phyloP scores from a whole-genome alignment of 2,888 invertebrate genomes.

The Trissoscelio sp. region DNA sequence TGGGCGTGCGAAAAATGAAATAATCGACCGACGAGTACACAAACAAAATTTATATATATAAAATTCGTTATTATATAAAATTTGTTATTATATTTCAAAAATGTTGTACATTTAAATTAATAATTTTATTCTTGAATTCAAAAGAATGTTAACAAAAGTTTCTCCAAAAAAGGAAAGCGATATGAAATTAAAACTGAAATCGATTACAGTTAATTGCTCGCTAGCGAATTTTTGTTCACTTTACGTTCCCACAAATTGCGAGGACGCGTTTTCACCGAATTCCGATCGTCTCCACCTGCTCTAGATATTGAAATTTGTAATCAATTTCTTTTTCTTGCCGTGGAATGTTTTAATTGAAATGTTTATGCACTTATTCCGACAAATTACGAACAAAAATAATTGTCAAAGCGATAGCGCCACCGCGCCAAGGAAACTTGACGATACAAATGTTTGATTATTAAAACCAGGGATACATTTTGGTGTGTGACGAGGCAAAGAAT shows the following conservation, averaged over 20 bases:
- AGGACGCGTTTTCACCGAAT: conserved; percentile 48
- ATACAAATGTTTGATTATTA: too few relatives aligned
- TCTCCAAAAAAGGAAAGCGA: not conserved
- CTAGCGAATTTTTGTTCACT: not conserved
- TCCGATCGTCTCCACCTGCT: conserved; percentile 39
- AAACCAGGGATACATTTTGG: conserved; percentile 37
- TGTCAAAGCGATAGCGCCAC: too few relatives aligned
- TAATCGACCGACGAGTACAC: too few relatives aligned
- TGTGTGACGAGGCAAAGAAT: conserved; percentile 60
- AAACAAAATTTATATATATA: too few relatives aligned
- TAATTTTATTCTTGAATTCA: too few relatives aligned
- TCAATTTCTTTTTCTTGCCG: too few relatives aligned
- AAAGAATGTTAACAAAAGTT: not conserved
- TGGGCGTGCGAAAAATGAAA: conserved; percentile 15
- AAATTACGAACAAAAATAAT: too few relatives aligned
- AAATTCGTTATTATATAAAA: too few relatives aligned
- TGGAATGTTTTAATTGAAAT: too few relatives aligned
- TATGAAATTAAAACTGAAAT: conserved; percentile 7
- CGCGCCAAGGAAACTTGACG: too few relatives aligned
- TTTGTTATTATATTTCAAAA: too few relatives aligned
- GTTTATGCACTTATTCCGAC: too few relatives aligned
- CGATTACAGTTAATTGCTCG: conserved; percentile 14
- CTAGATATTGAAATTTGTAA: conserved; percentile 26
- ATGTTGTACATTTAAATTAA: not conserved
- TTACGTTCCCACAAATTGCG: conserved; percentile 41